A percentile compares a stretch with the other conserved stretches of the same genome.
phyloP scores from a whole-genome alignment of 2,113 vertebrate species.

The Callorhinus ursinus region DNA sequence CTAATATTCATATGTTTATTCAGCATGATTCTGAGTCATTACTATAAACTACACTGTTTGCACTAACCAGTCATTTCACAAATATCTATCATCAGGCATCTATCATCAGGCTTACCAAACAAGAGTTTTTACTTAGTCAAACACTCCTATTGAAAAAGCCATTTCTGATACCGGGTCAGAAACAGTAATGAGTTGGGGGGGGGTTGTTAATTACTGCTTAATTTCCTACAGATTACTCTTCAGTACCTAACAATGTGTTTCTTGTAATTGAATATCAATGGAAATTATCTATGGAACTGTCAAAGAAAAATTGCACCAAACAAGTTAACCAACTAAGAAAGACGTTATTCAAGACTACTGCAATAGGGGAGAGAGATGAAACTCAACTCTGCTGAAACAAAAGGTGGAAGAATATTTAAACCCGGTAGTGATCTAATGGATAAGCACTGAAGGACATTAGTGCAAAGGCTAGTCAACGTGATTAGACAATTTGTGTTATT shows the following conservation, averaged over 20 bases:
- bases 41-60: neutral
- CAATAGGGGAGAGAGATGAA: neutral
- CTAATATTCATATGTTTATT: neutral
- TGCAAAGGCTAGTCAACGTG: neutral
- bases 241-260: neutral
- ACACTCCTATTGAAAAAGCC: neutral
- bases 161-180: neutral
- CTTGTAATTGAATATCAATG: neutral
- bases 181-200: neutral
- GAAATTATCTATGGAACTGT: neutral
- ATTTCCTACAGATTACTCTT: neutral
- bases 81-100: neutral
- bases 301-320: neutral
- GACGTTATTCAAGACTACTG: neutral
- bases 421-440: neutral
- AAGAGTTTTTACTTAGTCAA: neutral
- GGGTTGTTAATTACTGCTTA: neutral
- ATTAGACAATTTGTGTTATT: neutral
- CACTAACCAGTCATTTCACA: neutral
- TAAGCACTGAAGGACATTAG: neutral
- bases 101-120: neutral
- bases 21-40: neutral
- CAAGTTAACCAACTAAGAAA: neutral
- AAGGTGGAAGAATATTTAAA: neutral
- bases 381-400: neutral